Percentiles rank a stretch among this genome's conserved stretches.
These are phyloP conservation scores for Agrilus planipennis DNA, from an alignment of 1,140 invertebrate genomes.

Conservation along the genomic window DNA sequence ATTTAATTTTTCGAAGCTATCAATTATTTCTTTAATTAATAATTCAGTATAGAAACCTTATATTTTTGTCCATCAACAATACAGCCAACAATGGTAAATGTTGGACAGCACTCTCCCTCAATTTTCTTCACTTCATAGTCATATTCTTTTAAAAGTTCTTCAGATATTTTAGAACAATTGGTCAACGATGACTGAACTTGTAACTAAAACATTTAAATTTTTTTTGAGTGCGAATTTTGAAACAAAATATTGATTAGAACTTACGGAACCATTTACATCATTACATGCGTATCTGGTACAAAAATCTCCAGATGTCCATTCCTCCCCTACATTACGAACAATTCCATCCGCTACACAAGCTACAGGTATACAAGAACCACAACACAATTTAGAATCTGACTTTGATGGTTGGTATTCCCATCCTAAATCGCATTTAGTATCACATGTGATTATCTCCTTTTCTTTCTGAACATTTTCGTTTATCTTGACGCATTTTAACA, in stretches of 20 bases:
- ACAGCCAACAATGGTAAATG: conserved; percentile 29
- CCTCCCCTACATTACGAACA: conserved; percentile 37
- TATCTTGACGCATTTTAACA: conserved; percentile 39
- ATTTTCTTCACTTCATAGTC: background rate
- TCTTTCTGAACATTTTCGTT: conserved; percentile 34
- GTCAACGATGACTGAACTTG: no score
- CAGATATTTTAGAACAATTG: no score
- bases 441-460: conserved; percentile 29
- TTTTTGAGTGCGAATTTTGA: no score
- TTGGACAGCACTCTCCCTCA: conserved; percentile 45
- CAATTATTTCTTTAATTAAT: no score
- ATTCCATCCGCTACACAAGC: conserved; percentile 45
- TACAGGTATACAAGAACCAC: conserved; percentile 48
- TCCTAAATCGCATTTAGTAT: conserved; percentile 30
- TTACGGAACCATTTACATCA: conserved; percentile 40
- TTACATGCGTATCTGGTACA: conserved; percentile 47
- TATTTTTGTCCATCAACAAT: background rate
- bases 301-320: conserved; percentile 46
- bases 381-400: conserved; percentile 40
- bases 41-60: no score
- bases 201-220: no score
- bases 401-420: conserved; percentile 33
- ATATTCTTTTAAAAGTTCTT: no score
- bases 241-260: no score
- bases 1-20: background rate